Base-by-base conservation (phyloP, 2,797 vertebrate genomes). In the Rhynchonycteris naso region DNA sequence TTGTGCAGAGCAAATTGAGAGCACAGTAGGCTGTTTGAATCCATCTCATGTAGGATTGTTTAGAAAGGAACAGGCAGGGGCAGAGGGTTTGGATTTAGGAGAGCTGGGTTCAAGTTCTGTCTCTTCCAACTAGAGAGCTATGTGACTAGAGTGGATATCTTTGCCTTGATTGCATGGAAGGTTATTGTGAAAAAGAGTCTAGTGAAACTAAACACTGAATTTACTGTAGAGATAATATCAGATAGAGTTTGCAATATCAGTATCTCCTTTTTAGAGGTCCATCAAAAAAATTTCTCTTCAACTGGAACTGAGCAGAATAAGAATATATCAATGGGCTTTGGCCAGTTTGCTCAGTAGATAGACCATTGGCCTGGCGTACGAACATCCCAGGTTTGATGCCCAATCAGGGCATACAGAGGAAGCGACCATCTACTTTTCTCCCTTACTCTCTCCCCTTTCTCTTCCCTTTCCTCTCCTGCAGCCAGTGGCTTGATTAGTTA, bases 271-370 rank as follows among this genome's bases (percentile, higher is more conserved):
- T 81, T 24, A 13, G 61, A 76, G 21, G 71, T 74, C 10, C 35
- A 13, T 21, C 21, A 14, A 76, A 59, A 59, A 83, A 47, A 63
- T 63, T 43, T 79, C 72, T 82, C 2, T 63, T 38, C 50, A 33
- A 84, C 28, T 80, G 86, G 50, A 21, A 79, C 33, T 52, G 63
- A 83, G 78, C 2, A 91, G n/a, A 83, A 35, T n/a, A 59, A n/a
- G 14, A 88, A 28, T 43, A 43, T 43, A 43, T 43, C 43, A 43
- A 43, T 43, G 43, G 43, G 43, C 43, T 7, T 43, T 43, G 43
- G 43, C 43, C 43, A 43, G 43, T 43, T 43, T 43, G 43, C 43
- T 43, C 43, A 43, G 43, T 43, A 43, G 43, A 5, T 43, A 43
- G 43, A 43, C 43, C 8, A 7, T 43, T 43, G 43, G 43, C 3